These are phyloP conservation scores for Cossypha heuglini DNA, from an alignment of 2,797 vertebrate species.

Conservation along the genomic window DNA sequence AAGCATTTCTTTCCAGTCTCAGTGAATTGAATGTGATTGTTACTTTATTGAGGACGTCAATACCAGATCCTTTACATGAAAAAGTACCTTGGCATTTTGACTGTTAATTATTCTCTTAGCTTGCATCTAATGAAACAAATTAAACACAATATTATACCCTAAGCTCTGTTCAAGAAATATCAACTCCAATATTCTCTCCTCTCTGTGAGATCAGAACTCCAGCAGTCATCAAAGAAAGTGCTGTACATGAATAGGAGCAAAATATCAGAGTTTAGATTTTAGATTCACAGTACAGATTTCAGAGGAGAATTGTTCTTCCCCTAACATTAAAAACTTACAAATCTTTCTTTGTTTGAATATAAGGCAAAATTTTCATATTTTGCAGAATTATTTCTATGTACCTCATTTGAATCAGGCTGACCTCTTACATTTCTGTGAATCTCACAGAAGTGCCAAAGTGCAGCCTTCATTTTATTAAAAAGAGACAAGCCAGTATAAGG, in stretches of 20 bases:
- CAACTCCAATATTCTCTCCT: constrained; percentile 51
- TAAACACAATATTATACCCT: constrained; percentile 19
- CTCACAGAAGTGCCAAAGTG: neutral
- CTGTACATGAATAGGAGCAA: constrained; percentile 4
- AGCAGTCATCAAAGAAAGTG: constrained; percentile 60
- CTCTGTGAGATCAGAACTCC: constrained; percentile 54
- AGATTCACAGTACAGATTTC: constrained; percentile 6
- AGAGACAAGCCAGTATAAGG: neutral
- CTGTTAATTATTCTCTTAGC: constrained; percentile 59
- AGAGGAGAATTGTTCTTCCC: neutral
- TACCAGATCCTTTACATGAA: constrained; percentile 25
- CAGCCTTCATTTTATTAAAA: neutral
- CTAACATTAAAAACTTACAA: constrained; percentile 2
- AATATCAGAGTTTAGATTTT: constrained; percentile 50
- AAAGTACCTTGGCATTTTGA: constrained; percentile 44
- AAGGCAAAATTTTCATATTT: neutral
- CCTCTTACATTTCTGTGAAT: neutral
- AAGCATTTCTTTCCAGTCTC: constrained; percentile 42
- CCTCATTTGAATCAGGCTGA: neutral
- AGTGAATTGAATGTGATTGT: neutral
- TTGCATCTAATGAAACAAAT: constrained; percentile 44
- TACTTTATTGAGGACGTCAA: constrained; percentile 42
- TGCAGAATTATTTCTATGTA: neutral
- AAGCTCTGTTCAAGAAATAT: constrained; percentile 36
- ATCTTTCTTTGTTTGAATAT: neutral